Conservation (phyloP, 2,113 vertebrate species). For the Scophthalmus maximus region DNA sequence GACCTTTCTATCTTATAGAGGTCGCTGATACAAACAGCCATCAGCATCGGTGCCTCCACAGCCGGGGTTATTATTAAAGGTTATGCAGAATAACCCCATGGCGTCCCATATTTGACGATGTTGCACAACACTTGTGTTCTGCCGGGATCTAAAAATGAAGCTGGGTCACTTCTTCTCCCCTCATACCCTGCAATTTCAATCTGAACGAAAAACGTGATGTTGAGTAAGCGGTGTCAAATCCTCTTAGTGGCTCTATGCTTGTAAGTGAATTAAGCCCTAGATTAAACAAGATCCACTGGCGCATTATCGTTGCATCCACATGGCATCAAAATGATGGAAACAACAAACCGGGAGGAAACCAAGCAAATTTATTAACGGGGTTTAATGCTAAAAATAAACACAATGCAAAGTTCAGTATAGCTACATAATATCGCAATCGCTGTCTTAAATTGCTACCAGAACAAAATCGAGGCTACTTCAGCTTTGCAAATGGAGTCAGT, state of each 20-base stretch:
- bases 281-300: conserved; percentile 57
- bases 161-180: conserved; percentile 19
- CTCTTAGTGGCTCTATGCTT: conserved; percentile 58
- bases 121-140: not conserved
- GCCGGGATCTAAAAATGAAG: conserved; percentile 16
- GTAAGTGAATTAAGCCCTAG: conserved; percentile 56
- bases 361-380: conserved; percentile 30
- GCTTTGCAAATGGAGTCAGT: conserved; percentile 35
- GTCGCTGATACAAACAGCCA: conserved; percentile 25
- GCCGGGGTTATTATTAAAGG: conserved; percentile 51
- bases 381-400: conserved; percentile 72
- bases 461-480: conserved; percentile 29
- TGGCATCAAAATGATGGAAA: conserved; percentile 41
- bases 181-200: conserved; percentile 31
- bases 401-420: conserved; percentile 38
- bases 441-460: conserved; percentile 17
- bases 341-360: conserved; percentile 33
- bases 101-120: conserved; percentile 13
- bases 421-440: conserved; percentile 28
- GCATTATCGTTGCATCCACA: conserved; percentile 51
- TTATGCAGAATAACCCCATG: conserved; percentile 39
- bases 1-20: conserved; percentile 35
- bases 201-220: conserved; percentile 27
- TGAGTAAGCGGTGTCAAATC: conserved; percentile 57
- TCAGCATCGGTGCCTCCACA: conserved; percentile 6